Base-by-base conservation (phyloP, 2,113 vertebrate genomes). In the Saccopteryx leptura region DNA sequence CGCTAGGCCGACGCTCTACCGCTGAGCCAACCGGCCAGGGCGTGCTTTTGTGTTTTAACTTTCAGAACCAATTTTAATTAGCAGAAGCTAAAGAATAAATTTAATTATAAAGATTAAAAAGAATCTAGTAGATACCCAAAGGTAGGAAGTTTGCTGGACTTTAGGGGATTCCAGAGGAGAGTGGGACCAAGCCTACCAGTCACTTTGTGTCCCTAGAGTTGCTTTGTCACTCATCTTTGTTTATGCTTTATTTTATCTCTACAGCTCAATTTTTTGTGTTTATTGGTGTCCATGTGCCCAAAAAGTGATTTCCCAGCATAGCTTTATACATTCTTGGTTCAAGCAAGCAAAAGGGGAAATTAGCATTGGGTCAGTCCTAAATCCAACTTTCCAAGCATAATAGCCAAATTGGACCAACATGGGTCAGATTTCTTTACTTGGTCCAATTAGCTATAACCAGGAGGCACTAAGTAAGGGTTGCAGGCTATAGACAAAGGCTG, bases 241-340 rank as follows among this genome's bases (percentile, higher is more conserved):
- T 96, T 82, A 68, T 74, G n/a, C 31, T 94, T 95, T 69, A 31
- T 58, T 92, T 96, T 92, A 66, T 96, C 65, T 69, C n/a, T 52
- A 28, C 52, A 78, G 50, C 33, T 81, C 90, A 88, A 39, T 56
- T 75, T 95, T 93, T 71, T 71, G 54, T 89, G 66, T 81, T 95
- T 80, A 60, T 89, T 81, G 60, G 58, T 75, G 15, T 74, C 13
- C 52, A 23, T 17, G 33, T 84, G 18, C 78, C 26, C 79, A 9
- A 50, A 90, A 71, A 54, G 39, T 66, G 50, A n/a, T 60, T 80
- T 66, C 21, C 48, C 5, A 33, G 60, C 31, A 13, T 58, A 88
- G 54, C 56, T 68, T 87, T 66, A 52, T 19, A 63, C 68, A 72
- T 76, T 85, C n/a, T 93, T 81, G 75, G 28, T 84, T 91, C 82